Conservation (phyloP, 1,140 invertebrate genomes). For the Proales similis region DNA sequence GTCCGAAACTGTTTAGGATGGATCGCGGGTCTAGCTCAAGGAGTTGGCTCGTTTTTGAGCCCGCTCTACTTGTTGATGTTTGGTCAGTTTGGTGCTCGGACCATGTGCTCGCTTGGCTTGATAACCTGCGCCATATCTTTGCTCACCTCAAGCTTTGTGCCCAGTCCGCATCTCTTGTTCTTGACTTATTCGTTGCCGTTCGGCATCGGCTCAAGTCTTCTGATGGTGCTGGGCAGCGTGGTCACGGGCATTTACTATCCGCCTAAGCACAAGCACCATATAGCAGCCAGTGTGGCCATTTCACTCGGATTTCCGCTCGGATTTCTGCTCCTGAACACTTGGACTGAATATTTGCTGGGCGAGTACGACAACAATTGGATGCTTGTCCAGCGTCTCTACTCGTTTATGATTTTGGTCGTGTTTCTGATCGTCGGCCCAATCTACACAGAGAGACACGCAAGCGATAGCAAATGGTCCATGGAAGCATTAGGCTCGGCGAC, state of each 20-base stretch:
- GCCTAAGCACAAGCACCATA: background rate
- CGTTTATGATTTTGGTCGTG: background rate
- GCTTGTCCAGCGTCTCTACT: slow-evolving; percentile 11
- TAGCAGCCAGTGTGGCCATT: background rate
- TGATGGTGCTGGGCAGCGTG: slow-evolving; percentile 21
- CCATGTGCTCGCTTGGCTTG: slow-evolving; percentile 6
- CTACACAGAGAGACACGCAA: slow-evolving; percentile 26
- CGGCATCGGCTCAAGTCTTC: slow-evolving; percentile 7
- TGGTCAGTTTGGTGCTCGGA: background rate
- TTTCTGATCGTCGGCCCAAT: background rate
- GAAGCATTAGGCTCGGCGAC: background rate
- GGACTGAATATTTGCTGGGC: slow-evolving; percentile 16
- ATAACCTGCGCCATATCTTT: slow-evolving; percentile 1
- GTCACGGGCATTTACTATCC: slow-evolving; percentile 21
- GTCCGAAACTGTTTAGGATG: slow-evolving; percentile 25
- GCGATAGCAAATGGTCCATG: background rate
- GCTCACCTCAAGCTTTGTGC: slow-evolving; percentile 11
- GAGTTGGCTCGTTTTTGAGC: slow-evolving; percentile 7
- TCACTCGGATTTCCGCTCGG: slow-evolving; percentile 32
- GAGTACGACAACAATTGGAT: slow-evolving; percentile 15
- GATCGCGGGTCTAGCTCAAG: slow-evolving; percentile 28
- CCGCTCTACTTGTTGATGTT: slow-evolving; percentile 13
- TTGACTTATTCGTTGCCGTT: slow-evolving; percentile 28
- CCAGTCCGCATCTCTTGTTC: slow-evolving; percentile 35
- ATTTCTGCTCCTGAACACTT: slow-evolving; percentile 22